Base-by-base conservation (phyloP, 2,113 vertebrate genomes). In the Cyanocitta stelleri region DNA sequence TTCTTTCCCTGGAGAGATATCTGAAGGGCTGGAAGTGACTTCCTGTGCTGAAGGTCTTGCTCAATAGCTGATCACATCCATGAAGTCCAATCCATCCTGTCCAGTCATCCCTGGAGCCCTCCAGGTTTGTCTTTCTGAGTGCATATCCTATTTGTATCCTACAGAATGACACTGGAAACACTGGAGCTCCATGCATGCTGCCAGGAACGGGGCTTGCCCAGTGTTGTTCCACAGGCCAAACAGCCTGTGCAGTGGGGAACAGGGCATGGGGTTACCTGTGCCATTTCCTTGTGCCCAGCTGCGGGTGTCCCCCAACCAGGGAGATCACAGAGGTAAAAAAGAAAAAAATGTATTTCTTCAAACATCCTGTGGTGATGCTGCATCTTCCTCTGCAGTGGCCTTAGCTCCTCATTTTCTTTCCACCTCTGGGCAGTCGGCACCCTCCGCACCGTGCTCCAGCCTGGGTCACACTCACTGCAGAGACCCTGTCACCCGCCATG, bases 201-300 rank as follows among this genome's bases (percentile, higher is more conserved):
- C 44, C 41, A 7, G 62, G 23, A 62, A 16, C 2, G 3, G 43
- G 43, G 32, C 21, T 30, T 23, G 32, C 5, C 48, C 5, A 0
- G 1, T 2, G 22, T 3, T 4, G 2, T 27, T 24, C 52, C 71
- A 9, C 6, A 8, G 27, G 16, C 46, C 51, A 30, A 73, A 46
- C 2, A 9, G 12, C 27, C 37, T 1, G 2, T 52, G 66, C 11
- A 10, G 32, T 4, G 39, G 23, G 69, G 26, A 78, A 4, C 17
- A 18, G 51, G 32, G 32, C 56, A 16, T 0, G 0, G 33, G 32
- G 11, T 4, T 39, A n/a, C 51, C 51, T 2, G 0, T n/a, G 35
- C 32, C 23, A 46, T 62, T 35, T 51, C 13, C 68, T 64, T 52
- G 58, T 58, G 54, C 22, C 27, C 30, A 46, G 27, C 7, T 61